Percentiles rank a stretch among this genome's conserved stretches.
phyloP scores from a whole-genome alignment of 1,140 invertebrate species.

The Prorops nasuta region DNA sequence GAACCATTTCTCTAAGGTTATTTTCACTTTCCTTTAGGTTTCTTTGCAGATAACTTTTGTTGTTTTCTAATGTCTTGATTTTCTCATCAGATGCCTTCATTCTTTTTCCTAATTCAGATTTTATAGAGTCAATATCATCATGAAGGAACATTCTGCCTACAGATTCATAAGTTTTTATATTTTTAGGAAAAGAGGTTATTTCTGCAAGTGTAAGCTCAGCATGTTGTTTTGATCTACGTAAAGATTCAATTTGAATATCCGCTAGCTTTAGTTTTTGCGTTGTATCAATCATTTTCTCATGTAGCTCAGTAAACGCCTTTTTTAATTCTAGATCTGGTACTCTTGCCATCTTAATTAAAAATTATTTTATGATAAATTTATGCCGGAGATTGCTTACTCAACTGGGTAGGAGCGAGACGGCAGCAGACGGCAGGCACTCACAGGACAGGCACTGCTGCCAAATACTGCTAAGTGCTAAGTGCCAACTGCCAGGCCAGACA shows the following conservation, averaged over 20 bases:
- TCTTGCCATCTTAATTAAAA: conserved; percentile 45
- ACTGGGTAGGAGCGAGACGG: no score
- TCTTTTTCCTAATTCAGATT: conserved; percentile 64
- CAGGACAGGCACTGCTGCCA: no score
- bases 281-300: conserved; percentile 80
- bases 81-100: conserved; percentile 66
- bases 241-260: conserved; percentile 74
- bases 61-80: conserved; percentile 71
- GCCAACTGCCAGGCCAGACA: no score
- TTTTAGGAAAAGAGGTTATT: conserved; percentile 57
- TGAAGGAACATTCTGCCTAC: conserved; percentile 84
- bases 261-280: conserved; percentile 76
- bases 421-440: no score
- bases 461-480: no score
- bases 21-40: conserved; percentile 83
- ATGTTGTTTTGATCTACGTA: conserved; percentile 69
- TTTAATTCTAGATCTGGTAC: conserved; percentile 58
- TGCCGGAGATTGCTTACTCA: no score
- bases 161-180: conserved; percentile 73
- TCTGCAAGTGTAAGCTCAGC: conserved; percentile 69
- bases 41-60: conserved; percentile 73
- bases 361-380: no score
- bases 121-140: conserved; percentile 66
- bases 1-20: conserved; percentile 81
- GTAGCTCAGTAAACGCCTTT: conserved; percentile 80